Conservation (phyloP, 2,888 invertebrate species). For the Parnassius apollo region DNA sequence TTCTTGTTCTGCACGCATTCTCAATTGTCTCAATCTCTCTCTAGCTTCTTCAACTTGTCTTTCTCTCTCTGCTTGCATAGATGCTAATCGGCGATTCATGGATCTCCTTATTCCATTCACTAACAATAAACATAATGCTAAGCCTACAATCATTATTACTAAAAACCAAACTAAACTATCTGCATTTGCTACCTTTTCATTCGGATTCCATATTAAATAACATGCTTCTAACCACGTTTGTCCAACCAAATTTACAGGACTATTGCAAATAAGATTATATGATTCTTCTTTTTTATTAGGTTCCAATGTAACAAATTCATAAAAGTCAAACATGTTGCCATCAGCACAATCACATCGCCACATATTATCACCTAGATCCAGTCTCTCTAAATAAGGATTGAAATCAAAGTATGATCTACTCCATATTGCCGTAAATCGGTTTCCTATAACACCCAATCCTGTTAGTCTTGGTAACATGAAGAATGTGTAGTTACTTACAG, state of each 20-base stretch:
- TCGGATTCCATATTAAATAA: constrained; percentile 81
- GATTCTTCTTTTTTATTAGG: constrained; percentile 78
- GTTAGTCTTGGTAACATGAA: constrained; percentile 81
- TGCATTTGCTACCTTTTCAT: constrained; percentile 54
- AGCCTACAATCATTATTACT: constrained; percentile 76
- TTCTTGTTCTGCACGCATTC: constrained; percentile 77
- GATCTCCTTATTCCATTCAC: constrained; percentile 78
- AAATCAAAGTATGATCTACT: constrained; percentile 80
- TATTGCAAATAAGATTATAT: constrained; percentile 83
- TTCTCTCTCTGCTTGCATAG: constrained; percentile 75
- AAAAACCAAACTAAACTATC: constrained; percentile 82
- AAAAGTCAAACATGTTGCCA: constrained; percentile 81
- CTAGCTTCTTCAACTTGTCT: constrained; percentile 80
- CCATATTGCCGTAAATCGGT: constrained; percentile 85
- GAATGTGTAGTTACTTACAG: constrained; percentile 83
- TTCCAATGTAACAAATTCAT: constrained; percentile 80
- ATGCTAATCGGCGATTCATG: constrained; percentile 76
- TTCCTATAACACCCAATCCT: constrained; percentile 84
- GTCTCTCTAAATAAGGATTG: constrained; percentile 78
- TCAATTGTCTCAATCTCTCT: constrained; percentile 77
- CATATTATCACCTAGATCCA: constrained; percentile 86
- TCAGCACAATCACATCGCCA: constrained; percentile 89
- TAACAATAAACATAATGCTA: constrained; percentile 76
- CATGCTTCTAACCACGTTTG: constrained; percentile 87
- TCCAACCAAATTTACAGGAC: constrained; percentile 83